Conservation (phyloP, 2,888 invertebrate species). For the Lepidochitona cinerea region DNA sequence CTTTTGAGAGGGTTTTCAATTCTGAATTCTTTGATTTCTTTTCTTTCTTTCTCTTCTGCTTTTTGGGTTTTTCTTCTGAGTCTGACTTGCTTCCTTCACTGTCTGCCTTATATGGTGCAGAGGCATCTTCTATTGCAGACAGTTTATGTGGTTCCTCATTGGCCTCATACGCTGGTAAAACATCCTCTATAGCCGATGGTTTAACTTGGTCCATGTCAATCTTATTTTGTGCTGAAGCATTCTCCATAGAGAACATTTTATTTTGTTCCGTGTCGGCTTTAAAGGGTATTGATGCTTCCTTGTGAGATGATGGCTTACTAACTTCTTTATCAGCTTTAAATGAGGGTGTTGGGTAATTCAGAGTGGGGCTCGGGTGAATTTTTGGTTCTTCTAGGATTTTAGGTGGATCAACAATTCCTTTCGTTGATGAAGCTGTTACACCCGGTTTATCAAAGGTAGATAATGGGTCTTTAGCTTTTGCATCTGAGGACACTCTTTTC, state of each 20-base stretch:
- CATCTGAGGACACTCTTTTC: neutral
- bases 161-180: neutral
- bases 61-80: constrained; percentile 31
- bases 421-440: neutral
- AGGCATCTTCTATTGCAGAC: constrained; percentile 21
- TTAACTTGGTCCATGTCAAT: neutral
- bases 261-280: no score
- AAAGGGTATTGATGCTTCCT: no score
- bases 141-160: neutral
- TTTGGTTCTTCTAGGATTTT: neutral
- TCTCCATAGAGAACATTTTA: neutral
- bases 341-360: no score
- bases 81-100: constrained; percentile 27
- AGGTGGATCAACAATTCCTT: neutral
- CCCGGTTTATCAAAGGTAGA: neutral
- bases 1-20: constrained; percentile 7
- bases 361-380: neutral
- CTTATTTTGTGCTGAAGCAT: neutral
- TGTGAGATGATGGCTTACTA: no score
- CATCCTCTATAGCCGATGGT: neutral
- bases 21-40: constrained; percentile 24
- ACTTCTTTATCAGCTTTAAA: no score
- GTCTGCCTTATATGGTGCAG: constrained; percentile 8
- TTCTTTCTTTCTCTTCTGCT: constrained; percentile 34
- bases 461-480: neutral